These are phyloP conservation scores for Apamea epomidion DNA, from an alignment of 2,888 invertebrate species.

Conservation along the genomic window DNA sequence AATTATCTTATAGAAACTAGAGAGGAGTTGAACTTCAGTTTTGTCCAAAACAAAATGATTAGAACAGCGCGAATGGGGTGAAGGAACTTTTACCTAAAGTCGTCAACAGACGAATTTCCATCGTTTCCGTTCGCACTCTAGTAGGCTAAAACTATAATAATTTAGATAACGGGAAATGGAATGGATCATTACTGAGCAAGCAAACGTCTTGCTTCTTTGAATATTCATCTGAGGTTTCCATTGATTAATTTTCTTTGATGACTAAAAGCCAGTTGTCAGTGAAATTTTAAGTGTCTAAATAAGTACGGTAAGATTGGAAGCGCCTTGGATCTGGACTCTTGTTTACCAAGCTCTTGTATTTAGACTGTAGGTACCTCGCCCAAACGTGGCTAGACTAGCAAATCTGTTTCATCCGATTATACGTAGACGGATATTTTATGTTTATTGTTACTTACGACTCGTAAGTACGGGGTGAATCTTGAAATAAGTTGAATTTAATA, in stretches of 20 bases:
- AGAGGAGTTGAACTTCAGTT: conserved; percentile 14
- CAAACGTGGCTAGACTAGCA: conserved; percentile 59
- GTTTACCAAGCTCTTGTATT: conserved; percentile 52
- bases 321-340: conserved; percentile 30
- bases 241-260: conserved; percentile 54
- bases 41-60: conserved; percentile 29
- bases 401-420: conserved; percentile 50
- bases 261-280: conserved; percentile 21
- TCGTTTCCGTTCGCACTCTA: conserved; percentile 8
- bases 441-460: conserved; percentile 47
- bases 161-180: conserved; percentile 24
- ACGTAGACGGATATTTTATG: conserved; percentile 45
- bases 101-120: conserved; percentile 14
- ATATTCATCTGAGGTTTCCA: conserved; percentile 53
- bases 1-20: conserved; percentile 41
- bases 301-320: conserved; percentile 27
- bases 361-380: conserved; percentile 42
- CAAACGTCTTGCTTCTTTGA: conserved; percentile 33
- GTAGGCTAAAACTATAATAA: conserved; percentile 21
- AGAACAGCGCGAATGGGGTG: conserved; percentile 12
- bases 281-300: conserved; percentile 37
- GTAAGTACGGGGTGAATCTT: conserved; percentile 17
- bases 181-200: conserved; percentile 34
- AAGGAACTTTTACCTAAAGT: conserved; percentile 25
- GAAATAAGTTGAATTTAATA: conserved; percentile 29